A percentile compares a stretch with the other conserved stretches of the same genome.
Evolutionary conservation across 2,888 invertebrate genomes (phyloP).

Genomic region (Chydorus sphaericus): DNA sequence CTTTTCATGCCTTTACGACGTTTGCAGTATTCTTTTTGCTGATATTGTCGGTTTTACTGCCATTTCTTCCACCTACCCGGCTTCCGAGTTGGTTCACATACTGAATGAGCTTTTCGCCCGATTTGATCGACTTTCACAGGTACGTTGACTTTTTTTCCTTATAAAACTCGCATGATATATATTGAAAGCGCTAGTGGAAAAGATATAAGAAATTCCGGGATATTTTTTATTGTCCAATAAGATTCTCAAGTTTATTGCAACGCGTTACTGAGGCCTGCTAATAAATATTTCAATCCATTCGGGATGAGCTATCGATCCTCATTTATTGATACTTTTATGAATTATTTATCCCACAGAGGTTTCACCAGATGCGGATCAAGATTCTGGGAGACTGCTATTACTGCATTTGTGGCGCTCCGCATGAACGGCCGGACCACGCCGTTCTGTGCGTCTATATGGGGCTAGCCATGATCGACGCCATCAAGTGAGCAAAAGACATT

Average conservation of each 20-base stretch:
- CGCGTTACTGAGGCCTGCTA: too few species aligned
- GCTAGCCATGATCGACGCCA: conserved; percentile 89
- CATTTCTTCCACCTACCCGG: conserved; percentile 85
- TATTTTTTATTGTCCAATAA: too few species aligned
- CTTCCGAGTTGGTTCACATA: conserved; percentile 88
- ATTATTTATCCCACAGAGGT: conserved; percentile 59
- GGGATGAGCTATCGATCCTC: not conserved
- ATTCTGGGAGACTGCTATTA: conserved; percentile 96
- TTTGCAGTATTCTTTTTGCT: conserved; percentile 78
- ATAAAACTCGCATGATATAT: too few species aligned
- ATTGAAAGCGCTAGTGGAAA: too few species aligned
- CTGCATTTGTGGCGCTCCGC: conserved; percentile 88
- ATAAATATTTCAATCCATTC: not conserved
- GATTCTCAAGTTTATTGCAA: too few species aligned
- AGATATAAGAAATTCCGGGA: too few species aligned
- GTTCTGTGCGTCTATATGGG: conserved; percentile 91
- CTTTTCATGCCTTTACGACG: conserved; percentile 8
- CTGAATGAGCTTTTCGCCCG: conserved; percentile 89
- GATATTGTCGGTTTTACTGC: conserved; percentile 97
- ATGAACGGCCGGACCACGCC: conserved; percentile 78
- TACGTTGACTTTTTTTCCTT: too few species aligned
- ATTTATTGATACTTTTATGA: not conserved
- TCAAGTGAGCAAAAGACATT: conserved; percentile 71
- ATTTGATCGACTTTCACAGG: conserved; percentile 68
- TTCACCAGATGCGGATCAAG: conserved; percentile 85